Percentiles rank a stretch among this genome's conserved stretches.
phyloP scores from a whole-genome alignment of 2,888 invertebrate genomes.

The Pachycephus smyrnensis region DNA sequence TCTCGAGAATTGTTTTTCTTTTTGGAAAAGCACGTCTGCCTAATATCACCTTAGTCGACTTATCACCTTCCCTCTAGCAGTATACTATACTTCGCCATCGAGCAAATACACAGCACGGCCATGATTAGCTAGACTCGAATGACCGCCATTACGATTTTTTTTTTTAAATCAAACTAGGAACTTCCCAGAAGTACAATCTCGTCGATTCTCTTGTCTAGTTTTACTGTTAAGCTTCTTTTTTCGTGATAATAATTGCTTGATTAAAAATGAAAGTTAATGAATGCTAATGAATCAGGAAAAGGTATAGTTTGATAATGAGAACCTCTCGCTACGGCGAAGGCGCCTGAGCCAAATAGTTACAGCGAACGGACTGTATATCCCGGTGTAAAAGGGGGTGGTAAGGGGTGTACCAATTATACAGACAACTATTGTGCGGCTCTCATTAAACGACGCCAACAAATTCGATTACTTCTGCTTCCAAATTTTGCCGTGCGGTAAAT shows the following conservation, averaged over 20 bases:
- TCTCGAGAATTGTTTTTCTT: too few species aligned
- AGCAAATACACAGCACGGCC: too few species aligned
- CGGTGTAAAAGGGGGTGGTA: constrained; percentile 32
- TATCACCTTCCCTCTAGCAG: not conserved
- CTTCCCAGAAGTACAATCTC: too few species aligned
- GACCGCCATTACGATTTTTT: too few species aligned
- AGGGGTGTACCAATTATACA: constrained; percentile 63
- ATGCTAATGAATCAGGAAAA: too few species aligned
- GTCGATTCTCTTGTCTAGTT: too few species aligned
- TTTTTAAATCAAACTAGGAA: too few species aligned
- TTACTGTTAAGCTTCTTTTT: too few species aligned
- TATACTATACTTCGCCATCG: not conserved
- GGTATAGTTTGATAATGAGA: constrained; percentile 31
- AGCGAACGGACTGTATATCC: constrained; percentile 33
- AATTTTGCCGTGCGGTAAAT: constrained; percentile 60
- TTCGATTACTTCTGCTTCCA: constrained; percentile 66
- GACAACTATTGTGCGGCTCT: constrained; percentile 64
- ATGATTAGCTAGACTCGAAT: too few species aligned
- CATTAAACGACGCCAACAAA: constrained; percentile 66
- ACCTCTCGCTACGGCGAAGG: constrained; percentile 42
- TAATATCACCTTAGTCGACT: not conserved
- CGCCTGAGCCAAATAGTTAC: constrained; percentile 54
- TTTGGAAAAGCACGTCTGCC: too few species aligned
- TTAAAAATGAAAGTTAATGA: not conserved
- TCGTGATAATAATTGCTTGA: constrained; percentile 13